A percentile compares a stretch with the other conserved stretches of the same genome.
These are phyloP conservation scores for Nyctereutes procyonoides DNA, from an alignment of 2,113 vertebrate genomes.

Conservation along the genomic window DNA sequence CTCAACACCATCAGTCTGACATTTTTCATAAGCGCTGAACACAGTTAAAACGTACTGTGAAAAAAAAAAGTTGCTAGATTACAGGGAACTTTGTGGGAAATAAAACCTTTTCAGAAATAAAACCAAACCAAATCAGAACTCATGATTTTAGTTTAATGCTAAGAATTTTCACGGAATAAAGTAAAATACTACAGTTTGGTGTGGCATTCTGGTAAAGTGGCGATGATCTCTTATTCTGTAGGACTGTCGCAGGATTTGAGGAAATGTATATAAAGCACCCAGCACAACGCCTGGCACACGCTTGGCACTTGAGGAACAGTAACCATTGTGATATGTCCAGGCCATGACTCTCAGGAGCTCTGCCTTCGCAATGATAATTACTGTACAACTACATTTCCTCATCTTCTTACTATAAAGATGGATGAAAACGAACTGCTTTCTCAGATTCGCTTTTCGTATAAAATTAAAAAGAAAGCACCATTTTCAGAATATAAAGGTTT, in stretches of 20 bases:
- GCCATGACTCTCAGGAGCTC: background rate
- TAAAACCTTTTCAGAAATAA: conserved; percentile 63
- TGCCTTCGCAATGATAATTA: background rate
- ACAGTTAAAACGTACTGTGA: conserved; percentile 73
- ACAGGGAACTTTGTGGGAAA: conserved; percentile 64
- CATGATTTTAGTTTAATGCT: conserved; percentile 48
- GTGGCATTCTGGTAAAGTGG: background rate
- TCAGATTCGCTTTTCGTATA: background rate
- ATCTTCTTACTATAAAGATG: conserved; percentile 7
- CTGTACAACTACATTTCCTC: background rate
- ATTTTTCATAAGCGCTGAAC: conserved; percentile 74
- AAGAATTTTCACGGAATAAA: conserved; percentile 50
- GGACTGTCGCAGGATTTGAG: background rate
- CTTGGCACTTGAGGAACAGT: background rate
- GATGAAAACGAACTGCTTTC: background rate
- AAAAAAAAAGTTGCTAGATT: conserved; percentile 74
- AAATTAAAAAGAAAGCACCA: conserved; percentile 35
- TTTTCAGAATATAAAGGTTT: background rate
- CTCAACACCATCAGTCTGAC: conserved; percentile 70
- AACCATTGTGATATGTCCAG: background rate
- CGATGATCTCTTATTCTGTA: background rate
- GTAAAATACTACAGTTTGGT: background rate
- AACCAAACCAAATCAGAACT: conserved; percentile 66
- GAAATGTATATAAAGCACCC: background rate
- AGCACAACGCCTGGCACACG: background rate